These are phyloP conservation scores for Ivindomyrus marchei DNA, from an alignment of 2,113 vertebrate genomes.

Conservation along the genomic window DNA sequence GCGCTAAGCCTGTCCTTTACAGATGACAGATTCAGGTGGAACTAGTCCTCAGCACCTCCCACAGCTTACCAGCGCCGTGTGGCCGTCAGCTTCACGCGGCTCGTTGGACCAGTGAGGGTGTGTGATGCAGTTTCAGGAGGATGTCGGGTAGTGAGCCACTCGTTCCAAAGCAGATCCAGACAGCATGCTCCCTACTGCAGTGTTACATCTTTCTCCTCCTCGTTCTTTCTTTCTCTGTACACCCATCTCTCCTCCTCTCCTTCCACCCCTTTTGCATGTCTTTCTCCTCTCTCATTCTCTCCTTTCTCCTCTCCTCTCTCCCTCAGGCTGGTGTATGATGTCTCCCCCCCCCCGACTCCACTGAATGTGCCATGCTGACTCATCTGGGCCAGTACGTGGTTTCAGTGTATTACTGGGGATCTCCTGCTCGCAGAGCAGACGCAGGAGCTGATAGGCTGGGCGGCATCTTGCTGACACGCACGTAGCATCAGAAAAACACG, in stretches of 20 bases:
- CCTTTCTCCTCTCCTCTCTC: not conserved
- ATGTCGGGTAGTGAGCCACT: not conserved
- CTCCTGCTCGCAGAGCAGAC: not conserved
- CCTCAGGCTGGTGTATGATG: not conserved
- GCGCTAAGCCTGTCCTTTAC: not conserved
- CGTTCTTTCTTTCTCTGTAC: not conserved
- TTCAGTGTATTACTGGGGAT: not conserved
- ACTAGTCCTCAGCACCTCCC: not conserved
- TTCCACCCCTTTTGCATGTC: not conserved
- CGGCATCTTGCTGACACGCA: not conserved
- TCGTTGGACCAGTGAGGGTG: not conserved
- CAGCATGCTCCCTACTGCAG: not conserved
- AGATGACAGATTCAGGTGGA: not conserved
- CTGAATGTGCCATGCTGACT: not conserved
- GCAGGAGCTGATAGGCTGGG: not conserved
- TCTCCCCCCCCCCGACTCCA: not conserved
- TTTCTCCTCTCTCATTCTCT: not conserved
- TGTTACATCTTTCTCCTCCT: not conserved
- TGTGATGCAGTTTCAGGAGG: not conserved
- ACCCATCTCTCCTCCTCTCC: not conserved
- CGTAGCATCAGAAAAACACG: not conserved
- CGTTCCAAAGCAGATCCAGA: not conserved
- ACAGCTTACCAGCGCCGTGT: not conserved
- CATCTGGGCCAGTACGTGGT: conserved; percentile 8
- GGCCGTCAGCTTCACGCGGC: not conserved